Evolutionary conservation across 2,888 invertebrate species (phyloP), one percentile per base, ranked within the genome.

Genomic region (Hedya salicella): DNA sequence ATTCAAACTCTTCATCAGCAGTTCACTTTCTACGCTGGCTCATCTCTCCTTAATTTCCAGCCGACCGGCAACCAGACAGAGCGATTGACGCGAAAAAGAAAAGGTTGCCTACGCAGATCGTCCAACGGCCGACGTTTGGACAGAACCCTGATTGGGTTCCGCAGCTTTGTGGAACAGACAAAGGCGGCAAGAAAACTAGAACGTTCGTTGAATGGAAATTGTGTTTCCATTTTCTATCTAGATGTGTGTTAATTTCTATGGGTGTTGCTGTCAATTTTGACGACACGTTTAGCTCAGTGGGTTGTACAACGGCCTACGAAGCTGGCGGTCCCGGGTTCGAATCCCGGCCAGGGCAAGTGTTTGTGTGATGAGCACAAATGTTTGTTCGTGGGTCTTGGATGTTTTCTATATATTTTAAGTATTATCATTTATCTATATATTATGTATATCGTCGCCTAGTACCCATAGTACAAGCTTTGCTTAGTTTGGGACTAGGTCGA

Each of bases 101-200:
- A 61, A 61, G 42, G 40, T 32, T 53, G 39, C 42, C 30, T 39
- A 48, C 65, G 53, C 56, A 63, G 71, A 69, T 71, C 69, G 75
- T 75, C 75, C 71, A 72, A 65, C 72, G 71, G 65, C 71, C 64
- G 82, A 83, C 82, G 73, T 78, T 80, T 81, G 77, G 85, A 85
- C 85, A 85, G 83, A 78, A 80, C 75, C 77, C 75, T 83, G 83
- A 86, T 86, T 86, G 83, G 84, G 83, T 85, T 84, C 77, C 76
- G 76, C 75, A 78, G 79, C 82, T 80, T 81, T 81, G 79, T 80
- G 62, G 72, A 42, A 21, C 71, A 77, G 74, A 82, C 82, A 82
- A 83, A 81, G 78, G 78, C 69, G 56, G 61, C 75, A 78, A 79
- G 81, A 83, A 83, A 83, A 81, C 79, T 78, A 75, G 79, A 75